Evolutionary conservation across 2,888 invertebrate genomes (phyloP).

Genomic region (Macrophya alboannulata): DNA sequence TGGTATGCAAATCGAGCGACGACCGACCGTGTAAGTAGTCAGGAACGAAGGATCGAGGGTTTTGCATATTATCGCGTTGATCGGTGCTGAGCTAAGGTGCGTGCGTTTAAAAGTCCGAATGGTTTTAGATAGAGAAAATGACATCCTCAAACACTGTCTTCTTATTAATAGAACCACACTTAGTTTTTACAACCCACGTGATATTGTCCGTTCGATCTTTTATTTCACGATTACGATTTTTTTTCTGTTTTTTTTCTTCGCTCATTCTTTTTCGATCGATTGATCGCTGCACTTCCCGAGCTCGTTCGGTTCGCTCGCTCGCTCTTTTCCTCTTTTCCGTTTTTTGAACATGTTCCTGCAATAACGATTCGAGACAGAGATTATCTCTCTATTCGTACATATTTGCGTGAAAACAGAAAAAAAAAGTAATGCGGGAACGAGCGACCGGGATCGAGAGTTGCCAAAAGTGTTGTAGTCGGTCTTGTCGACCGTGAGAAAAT

Average conservation of each 20-base stretch:
- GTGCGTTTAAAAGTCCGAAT: conserved; percentile 46
- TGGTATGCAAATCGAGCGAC: conserved; percentile 51
- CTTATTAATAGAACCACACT: conserved; percentile 36
- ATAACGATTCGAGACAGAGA: neutral
- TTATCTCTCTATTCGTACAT: neutral
- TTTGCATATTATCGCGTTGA: conserved; percentile 54
- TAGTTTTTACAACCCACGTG: neutral
- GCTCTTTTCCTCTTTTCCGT: neutral
- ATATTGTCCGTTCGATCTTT: neutral
- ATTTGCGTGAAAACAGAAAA: neutral
- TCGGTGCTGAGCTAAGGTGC: conserved; percentile 45
- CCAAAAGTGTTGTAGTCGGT: conserved; percentile 27
- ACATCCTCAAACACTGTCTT: conserved; percentile 50
- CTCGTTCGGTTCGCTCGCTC: too few relatives aligned
- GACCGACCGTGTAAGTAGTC: conserved; percentile 51
- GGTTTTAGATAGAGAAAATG: conserved; percentile 45
- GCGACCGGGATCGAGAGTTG: conserved; percentile 21
- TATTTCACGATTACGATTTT: neutral
- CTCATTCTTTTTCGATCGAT: neutral
- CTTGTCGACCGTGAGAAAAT: conserved; percentile 32
- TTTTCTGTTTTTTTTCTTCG: neutral
- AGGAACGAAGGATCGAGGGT: conserved; percentile 52
- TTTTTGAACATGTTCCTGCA: neutral
- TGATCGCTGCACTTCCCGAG: neutral
- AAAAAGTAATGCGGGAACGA: neutral